Evolutionary conservation across 37 sponge, comb jelly and placozoan genomes (phyloP).

Genomic region (Amphimedon queenslandica): DNA sequence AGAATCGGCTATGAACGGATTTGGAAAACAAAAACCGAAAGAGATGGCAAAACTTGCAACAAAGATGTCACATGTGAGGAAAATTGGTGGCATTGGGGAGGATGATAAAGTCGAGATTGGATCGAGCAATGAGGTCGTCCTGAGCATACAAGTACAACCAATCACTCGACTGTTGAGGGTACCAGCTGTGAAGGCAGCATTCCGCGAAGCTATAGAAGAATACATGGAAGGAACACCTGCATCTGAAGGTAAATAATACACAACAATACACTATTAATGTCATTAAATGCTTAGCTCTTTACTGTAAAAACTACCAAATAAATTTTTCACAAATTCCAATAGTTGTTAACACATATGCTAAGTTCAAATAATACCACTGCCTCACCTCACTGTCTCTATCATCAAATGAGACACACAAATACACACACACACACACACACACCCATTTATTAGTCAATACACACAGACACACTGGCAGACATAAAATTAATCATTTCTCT

Average conservation of each 20-base stretch:
- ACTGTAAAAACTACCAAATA: too few relatives aligned
- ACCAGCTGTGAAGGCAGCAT: neutral
- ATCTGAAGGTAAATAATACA: constrained; percentile 12
- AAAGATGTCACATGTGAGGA: constrained; percentile 4
- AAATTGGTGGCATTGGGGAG: constrained; percentile 20
- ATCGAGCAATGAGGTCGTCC: constrained; percentile 22
- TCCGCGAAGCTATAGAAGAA: neutral
- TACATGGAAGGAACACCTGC: constrained; percentile 9
- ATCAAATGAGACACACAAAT: too few relatives aligned
- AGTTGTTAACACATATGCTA: too few relatives aligned
- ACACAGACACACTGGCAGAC: too few relatives aligned
- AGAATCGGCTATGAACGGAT: neutral
- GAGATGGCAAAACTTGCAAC: too few relatives aligned
- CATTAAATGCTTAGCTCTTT: too few relatives aligned
- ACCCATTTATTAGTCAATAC: too few relatives aligned
- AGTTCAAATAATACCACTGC: too few relatives aligned
- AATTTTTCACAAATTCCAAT: too few relatives aligned
- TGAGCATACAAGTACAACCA: constrained; percentile 10
- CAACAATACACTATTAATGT: neutral
- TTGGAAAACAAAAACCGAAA: neutral
- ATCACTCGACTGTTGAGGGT: constrained; percentile 4
- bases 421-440: too few relatives aligned
- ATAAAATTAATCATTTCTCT: too few relatives aligned
- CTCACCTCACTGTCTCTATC: too few relatives aligned
- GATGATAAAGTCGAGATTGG: constrained; percentile 9